phyloP scores from a whole-genome alignment of 2,113 vertebrate species.

The Hylia prasina region DNA sequence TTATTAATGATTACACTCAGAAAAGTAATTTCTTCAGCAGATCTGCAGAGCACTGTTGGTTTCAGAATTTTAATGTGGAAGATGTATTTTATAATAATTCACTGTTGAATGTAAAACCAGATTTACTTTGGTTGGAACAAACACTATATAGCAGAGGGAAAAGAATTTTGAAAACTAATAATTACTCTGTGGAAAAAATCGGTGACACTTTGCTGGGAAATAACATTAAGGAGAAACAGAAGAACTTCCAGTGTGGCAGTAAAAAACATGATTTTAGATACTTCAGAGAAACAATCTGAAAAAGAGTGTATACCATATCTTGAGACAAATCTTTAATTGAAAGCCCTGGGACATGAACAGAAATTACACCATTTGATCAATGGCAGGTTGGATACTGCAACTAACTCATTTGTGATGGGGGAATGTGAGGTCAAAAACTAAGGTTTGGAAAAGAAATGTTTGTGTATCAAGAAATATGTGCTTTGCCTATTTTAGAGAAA shows the following conservation, averaged over 20 bases:
- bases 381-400: not conserved
- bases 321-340: conserved; percentile 20
- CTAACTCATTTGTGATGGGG: not conserved
- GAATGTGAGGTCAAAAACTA: not conserved
- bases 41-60: not conserved
- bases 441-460: not conserved
- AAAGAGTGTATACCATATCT: not conserved
- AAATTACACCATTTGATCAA: conserved; percentile 1
- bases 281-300: not conserved
- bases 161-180: not conserved
- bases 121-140: not conserved
- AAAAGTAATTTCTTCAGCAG: not conserved
- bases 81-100: not conserved
- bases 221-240: not conserved
- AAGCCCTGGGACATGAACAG: not conserved
- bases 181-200: not conserved
- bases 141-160: not conserved
- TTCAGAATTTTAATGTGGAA: not conserved
- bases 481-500: not conserved
- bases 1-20: not conserved
- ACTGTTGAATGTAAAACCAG: not conserved
- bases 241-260: not conserved
- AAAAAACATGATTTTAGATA: not conserved
- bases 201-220: not conserved
- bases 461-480: not conserved